Evolutionary conservation across 2,888 invertebrate species (phyloP).

Genomic region (Leptopilina myrica): DNA sequence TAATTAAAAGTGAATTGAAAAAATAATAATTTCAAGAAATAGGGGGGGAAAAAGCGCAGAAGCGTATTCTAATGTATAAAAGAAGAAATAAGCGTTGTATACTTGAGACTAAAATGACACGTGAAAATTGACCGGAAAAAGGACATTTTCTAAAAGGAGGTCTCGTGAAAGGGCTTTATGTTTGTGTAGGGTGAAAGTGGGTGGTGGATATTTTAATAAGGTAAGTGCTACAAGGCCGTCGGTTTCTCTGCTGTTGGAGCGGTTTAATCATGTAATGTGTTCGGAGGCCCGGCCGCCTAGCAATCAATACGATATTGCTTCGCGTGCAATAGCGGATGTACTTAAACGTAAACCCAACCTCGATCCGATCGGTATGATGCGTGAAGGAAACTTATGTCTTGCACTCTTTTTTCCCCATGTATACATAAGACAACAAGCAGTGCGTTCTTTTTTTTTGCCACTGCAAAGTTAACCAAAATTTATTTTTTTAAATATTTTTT

Average conservation of each 20-base stretch:
- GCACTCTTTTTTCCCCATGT: slow-evolving; percentile 8
- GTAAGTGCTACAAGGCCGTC: slow-evolving; percentile 75
- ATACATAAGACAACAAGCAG: neutral
- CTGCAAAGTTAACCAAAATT: too few relatives aligned
- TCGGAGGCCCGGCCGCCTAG: slow-evolving; percentile 71
- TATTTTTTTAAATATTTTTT: too few relatives aligned
- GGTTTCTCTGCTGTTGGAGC: slow-evolving; percentile 69
- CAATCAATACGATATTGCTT: slow-evolving; percentile 75
- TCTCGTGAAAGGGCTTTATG: slow-evolving; percentile 47
- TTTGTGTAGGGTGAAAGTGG: slow-evolving; percentile 61
- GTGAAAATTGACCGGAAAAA: slow-evolving; percentile 18
- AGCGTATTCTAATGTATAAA: too few relatives aligned
- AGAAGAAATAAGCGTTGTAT: neutral
- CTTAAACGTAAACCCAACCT: slow-evolving; percentile 64
- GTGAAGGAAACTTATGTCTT: slow-evolving; percentile 34
- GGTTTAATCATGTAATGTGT: slow-evolving; percentile 77
- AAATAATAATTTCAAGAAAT: too few relatives aligned
- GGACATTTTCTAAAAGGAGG: slow-evolving; percentile 33
- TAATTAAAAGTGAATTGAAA: too few relatives aligned
- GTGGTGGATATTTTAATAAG: slow-evolving; percentile 76
- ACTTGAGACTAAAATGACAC: slow-evolving; percentile 25
- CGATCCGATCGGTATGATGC: slow-evolving; percentile 39
- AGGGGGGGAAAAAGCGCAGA: too few relatives aligned
- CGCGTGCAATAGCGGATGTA: slow-evolving; percentile 70
- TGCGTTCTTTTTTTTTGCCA: neutral